Base-by-base conservation (phyloP, 2,888 invertebrate species). In the Megaustenia siamemsis region DNA sequence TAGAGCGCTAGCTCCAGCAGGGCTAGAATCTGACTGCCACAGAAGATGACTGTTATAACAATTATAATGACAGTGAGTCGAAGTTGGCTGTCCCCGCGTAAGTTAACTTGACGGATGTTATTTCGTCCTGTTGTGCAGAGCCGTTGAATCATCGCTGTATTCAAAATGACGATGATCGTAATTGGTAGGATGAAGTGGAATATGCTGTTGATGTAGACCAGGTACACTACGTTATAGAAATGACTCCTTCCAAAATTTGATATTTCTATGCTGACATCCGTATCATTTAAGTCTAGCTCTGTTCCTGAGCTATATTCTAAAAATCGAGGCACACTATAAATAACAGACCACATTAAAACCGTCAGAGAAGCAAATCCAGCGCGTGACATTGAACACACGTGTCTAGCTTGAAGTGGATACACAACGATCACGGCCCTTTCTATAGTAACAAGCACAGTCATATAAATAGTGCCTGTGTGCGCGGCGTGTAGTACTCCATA, bases 401-500 rank as follows among this genome's bases (percentile, higher is more conserved):
- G 82, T 68, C 78, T 86, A 43, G 87, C 87, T 56, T 73, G 38
- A 40, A 87, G 75, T 6, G 87, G 87, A 15, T 73, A 60, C 71
- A 87, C 75, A 21, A 87, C 86, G 8, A 84, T 86, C 69, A 87
- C 79, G 32, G 84, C 84, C 15, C 87, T 53, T 75, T 87, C 87
- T 15, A 82, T 69, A 3, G 86, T 87, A 2, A 86, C 86, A 32
- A 84, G 56, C 75, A 86, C 73, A 5, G 87, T 84, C 66, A 84
- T 87, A 69, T 87, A 87, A 43, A 86, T 86, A 75, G 87, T 84
- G 24, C 86, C 87, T 21, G 86, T 87, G 82, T 87, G 84, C 10
- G 79, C 69, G 66, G 83, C 82, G 82, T 86, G 84, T 15, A 84
- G 75, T 24, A 87, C 75, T 2, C 69, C 82, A 66, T 79, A 84